Percentiles rank a stretch among this genome's conserved stretches.
These are phyloP conservation scores for Nasonia longicornis DNA, from an alignment of 1,140 invertebrate genomes.

Conservation along the genomic window DNA sequence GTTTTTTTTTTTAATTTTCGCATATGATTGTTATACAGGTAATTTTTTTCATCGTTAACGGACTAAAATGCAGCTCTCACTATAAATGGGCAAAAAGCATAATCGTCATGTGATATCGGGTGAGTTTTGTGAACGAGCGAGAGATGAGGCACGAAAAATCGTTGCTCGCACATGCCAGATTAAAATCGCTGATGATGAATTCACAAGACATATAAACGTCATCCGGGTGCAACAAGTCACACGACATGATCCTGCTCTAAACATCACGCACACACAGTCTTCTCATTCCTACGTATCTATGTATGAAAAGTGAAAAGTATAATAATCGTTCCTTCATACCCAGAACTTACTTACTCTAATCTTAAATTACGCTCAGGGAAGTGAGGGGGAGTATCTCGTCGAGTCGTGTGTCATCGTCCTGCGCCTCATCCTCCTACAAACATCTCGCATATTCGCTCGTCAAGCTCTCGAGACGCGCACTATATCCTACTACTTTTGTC, in stretches of 20 bases:
- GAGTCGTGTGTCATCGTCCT: constrained; percentile 1
- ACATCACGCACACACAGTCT: not conserved
- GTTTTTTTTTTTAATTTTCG: not conserved
- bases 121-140: not conserved
- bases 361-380: not conserved
- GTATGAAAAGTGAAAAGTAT: not conserved
- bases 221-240: not conserved
- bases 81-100: not conserved
- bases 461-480: not conserved
- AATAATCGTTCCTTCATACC: constrained; percentile 1
- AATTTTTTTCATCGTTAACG: not conserved
- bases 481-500: not conserved
- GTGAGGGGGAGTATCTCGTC: constrained; percentile 11
- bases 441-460: not conserved
- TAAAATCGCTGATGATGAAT: not conserved
- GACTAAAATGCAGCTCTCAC: not conserved
- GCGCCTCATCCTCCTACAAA: not conserved
- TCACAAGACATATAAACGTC: not conserved
- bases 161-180: not conserved
- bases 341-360: constrained; percentile 1
- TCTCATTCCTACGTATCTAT: not conserved
- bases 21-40: not conserved
- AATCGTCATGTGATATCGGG: not conserved
- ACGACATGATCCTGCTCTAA: not conserved
- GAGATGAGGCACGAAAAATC: not conserved